These are phyloP conservation scores for Cephalopterus ornatus DNA, from an alignment of 2,113 vertebrate species.

Conservation along the genomic window DNA sequence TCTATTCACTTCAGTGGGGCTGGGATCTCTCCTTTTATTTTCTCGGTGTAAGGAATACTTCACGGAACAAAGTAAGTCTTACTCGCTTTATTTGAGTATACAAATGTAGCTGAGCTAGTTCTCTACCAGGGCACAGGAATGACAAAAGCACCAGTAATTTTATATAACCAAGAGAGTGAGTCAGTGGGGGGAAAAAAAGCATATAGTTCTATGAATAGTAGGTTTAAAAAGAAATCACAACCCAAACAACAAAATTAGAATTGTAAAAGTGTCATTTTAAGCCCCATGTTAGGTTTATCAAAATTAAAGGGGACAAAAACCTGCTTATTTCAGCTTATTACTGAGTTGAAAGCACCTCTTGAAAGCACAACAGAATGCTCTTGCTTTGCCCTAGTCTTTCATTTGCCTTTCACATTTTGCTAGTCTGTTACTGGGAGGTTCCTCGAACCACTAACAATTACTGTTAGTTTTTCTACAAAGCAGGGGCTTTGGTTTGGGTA, in stretches of 20 bases:
- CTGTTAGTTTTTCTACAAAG: neutral
- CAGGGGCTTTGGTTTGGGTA: neutral
- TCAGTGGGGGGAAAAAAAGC: neutral
- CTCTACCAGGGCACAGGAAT: neutral
- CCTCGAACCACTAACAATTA: neutral
- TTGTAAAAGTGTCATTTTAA: constrained; percentile 41
- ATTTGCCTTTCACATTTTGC: constrained; percentile 37
- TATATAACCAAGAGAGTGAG: constrained; percentile 8
- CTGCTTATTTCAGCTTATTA: constrained; percentile 33
- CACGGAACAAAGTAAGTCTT: neutral
- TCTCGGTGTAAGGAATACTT: neutral
- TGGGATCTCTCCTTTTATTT: neutral
- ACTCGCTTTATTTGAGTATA: neutral
- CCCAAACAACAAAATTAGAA: constrained; percentile 3
- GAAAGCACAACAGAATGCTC: neutral
- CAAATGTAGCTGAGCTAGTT: constrained; percentile 20
- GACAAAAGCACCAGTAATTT: constrained; percentile 35
- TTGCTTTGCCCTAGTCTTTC: constrained; percentile 23
- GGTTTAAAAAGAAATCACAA: constrained; percentile 23
- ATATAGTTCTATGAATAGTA: constrained; percentile 24
- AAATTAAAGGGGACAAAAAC: constrained; percentile 41
- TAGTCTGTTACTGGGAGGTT: neutral
- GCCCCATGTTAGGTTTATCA: neutral
- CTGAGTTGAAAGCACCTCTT: constrained; percentile 3
- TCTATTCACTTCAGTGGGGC: neutral